Base-by-base conservation (phyloP, 2,888 invertebrate genomes). In the Acanthacorydalis orientalis region DNA sequence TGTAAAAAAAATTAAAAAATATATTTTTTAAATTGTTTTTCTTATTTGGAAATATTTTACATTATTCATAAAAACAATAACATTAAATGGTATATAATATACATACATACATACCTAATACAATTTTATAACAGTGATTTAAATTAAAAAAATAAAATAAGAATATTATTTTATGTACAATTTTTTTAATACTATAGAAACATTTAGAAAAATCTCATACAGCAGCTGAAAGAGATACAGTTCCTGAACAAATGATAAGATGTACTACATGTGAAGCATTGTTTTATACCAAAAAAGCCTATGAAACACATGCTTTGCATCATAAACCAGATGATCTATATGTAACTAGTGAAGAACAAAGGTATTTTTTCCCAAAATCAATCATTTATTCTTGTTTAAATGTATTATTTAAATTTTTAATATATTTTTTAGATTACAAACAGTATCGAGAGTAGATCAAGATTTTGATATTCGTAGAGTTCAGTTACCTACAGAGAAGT, bases 261-360 rank as follows among this genome's bases (percentile, higher is more conserved):
- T 80, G 80, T 57, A 77, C 76, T 3, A 66, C 76, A 14, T 80
- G 80, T 57, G 75, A 78, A 51, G 78, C 77, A 10, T 63, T 78
- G 41, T 79, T 80, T 59, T 78, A 74, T 54, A 77, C 74, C 56
- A 68, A 77, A 55, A 74, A 72, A 60, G 78, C 79, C 1, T 80
- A 78, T 57, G 74, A 76, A 52, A 65, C 72, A 43, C 80, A 80
- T 57, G 71, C 77, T 31, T 72, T 70, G 47, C 76, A 75, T 59
- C 79, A 80, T 57, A 68, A 71, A 12, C 67, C 68, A 1, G 72
- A 74, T 49, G 80, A 79, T 61, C 59, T 76, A 42, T 79, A 78
- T 56, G 74, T 72, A 48, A 72, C 73, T 49, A 70, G 69, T 48
- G 77, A 75, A 61, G 70, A 69, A 52, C 69, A 70, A 54, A 64